Evolutionary conservation across 2,797 vertebrate species (phyloP).

Genomic region (Lemur catta): DNA sequence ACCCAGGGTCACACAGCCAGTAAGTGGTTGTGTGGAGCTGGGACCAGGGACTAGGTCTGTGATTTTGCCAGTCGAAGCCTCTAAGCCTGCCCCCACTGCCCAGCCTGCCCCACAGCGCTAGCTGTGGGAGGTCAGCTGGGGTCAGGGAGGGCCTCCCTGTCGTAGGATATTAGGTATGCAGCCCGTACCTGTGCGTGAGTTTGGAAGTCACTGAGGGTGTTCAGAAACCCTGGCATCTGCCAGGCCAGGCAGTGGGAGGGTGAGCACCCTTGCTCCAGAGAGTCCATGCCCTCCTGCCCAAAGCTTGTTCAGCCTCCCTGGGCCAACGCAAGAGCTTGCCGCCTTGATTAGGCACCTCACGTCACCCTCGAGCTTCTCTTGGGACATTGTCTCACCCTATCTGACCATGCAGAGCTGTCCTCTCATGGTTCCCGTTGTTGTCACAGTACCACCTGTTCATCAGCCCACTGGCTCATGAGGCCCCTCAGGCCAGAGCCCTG

Average conservation of each 20-base stretch:
- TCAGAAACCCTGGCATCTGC: neutral
- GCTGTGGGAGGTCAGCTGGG: neutral
- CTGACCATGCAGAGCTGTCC: neutral
- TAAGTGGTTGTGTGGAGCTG: neutral
- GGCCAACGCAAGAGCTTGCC: neutral
- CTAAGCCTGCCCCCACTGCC: neutral
- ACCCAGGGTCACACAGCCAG: neutral
- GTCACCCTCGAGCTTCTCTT: neutral
- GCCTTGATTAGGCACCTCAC: accelerated
- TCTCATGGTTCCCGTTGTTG: accelerated
- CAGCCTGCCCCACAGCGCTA: too few relatives aligned
- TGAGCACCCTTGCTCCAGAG: neutral
- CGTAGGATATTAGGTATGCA: accelerated
- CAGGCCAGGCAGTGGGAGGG: neutral
- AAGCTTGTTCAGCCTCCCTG: neutral
- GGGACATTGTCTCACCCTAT: accelerated
- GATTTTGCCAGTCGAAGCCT: neutral
- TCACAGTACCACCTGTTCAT: too few relatives aligned
- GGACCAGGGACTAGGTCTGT: neutral
- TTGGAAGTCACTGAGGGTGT: neutral
- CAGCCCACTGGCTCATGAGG: neutral
- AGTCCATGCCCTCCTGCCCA: neutral
- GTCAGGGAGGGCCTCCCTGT: too few relatives aligned
- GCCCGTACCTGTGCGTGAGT: accelerated
- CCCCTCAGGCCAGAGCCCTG: neutral